Evolutionary conservation across 2,888 invertebrate genomes (phyloP).

Genomic region (Drosophila rubida): DNA sequence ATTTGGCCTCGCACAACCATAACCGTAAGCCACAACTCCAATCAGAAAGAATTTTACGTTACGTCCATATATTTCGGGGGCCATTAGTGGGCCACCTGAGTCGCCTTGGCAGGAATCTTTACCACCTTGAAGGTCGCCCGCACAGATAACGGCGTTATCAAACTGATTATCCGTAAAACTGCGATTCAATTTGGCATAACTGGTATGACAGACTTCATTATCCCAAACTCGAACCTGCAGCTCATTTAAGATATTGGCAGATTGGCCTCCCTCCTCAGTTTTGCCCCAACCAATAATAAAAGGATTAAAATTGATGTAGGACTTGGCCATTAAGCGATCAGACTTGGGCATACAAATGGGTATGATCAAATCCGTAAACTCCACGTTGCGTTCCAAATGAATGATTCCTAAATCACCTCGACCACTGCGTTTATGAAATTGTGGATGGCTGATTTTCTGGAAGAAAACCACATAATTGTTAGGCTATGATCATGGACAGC

Average conservation of each 20-base stretch:
- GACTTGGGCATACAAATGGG: constrained; percentile 91
- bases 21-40: constrained; percentile 89
- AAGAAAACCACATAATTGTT: not conserved
- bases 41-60: constrained; percentile 85
- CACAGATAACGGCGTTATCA: constrained; percentile 81
- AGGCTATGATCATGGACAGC: not conserved
- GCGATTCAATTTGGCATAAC: constrained; percentile 73
- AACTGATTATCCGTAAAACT: constrained; percentile 80
- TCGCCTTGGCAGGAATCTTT: constrained; percentile 84
- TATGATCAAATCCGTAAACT: constrained; percentile 86
- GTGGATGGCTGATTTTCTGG: constrained; percentile 73
- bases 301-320: constrained; percentile 87
- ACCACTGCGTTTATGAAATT: constrained; percentile 84
- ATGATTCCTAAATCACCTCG: constrained; percentile 93
- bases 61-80: constrained; percentile 60
- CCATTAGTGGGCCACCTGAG: constrained; percentile 85
- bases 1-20: constrained; percentile 87
- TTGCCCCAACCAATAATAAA: constrained; percentile 89
- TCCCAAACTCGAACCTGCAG: constrained; percentile 90
- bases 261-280: constrained; percentile 86
- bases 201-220: constrained; percentile 87
- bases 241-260: constrained; percentile 88
- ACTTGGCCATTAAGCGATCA: constrained; percentile 86
- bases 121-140: constrained; percentile 81
- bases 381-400: constrained; percentile 86